Evolutionary conservation across 2,888 invertebrate genomes (phyloP), one percentile per base, ranked within the genome.

Genomic region (Perithous albicinctus): DNA sequence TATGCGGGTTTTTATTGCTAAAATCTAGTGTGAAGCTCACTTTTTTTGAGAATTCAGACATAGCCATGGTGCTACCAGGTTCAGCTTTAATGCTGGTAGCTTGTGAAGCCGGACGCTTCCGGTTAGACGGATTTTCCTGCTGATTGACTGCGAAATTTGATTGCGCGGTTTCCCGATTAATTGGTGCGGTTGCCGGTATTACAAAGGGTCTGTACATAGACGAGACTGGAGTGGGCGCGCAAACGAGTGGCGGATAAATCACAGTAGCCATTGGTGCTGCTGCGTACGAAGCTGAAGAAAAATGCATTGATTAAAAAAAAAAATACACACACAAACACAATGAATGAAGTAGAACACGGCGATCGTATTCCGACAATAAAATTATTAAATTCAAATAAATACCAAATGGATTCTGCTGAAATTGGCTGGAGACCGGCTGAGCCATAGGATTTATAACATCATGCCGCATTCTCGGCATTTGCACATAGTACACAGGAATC

Each of bases 201-300:
- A 93, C 88, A 85, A 94, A 90, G 0, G 96, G 94, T 20, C 95
- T 94, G 88, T 96, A 96, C 92, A 96, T 93, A 87, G 96, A 94
- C 0, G 95, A 94, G 1, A 87, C 76, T 0, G 87, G 80, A 3
- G 87, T 69, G n/a, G 89, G 78, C 2, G 85, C 70, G 26, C 87
- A 87, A 15, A 91, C 89, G 66, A 94, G 93, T 87, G 94, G 94
- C 84, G 94, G 94, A 88, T 95, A 95, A 91, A 95, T 93, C 85
- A 95, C 92, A 2, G 94, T 94, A 3, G 95, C 93, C 93, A 96
- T 94, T 4, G 88, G 74, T n/a, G 89, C 82, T 10, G 89, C 35
- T n/a, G 89, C 80, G 85, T 95, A 96, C 86, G 95, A 95, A 84
- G 96, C 94, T 94, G 94, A 87, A 94, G 94, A 69, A 56, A 84